Evolutionary conservation across 2,113 vertebrate genomes (phyloP), one percentile per base, ranked within the genome.

Genomic region (Pionites leucogaster): DNA sequence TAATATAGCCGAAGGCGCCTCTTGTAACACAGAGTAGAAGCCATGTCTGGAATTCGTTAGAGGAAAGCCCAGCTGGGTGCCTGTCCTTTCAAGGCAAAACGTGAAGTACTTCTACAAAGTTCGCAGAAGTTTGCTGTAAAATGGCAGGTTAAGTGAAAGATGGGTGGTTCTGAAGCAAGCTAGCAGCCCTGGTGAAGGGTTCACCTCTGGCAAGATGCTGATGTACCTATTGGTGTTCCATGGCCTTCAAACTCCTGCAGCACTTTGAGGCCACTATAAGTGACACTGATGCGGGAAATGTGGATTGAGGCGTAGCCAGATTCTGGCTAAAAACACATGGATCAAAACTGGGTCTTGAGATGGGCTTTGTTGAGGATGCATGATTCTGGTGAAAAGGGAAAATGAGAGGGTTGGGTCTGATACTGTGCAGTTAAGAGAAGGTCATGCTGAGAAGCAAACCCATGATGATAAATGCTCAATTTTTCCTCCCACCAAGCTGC

Each of bases 281-380:
- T 2, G 8, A 7, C 20, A 1, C 31, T 27, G 49, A 17, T 37
- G 35, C 15, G 52, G 78, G 41, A 83, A 49, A 7, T 10, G 2
- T 1, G 9, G n/a, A 8, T 7, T 13, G 44, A 39, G n/a, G 47
- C 2, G 2, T 46, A 6, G 3, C 14, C 52, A 41, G 65, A 3
- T 42, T 31, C 49, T 1, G 1, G 18, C 28, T 82, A 63, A 52
- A 63, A 52, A 31, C 19, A 20, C 35, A 4, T 5, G 37, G 12
- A 33, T 67, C n/a, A 60, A n/a, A 86, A 50, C 13, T 59, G 44
- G 17, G 31, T 60, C n/a, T 72, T 37, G 37, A 57, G 16, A 25
- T 74, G 39, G n/a, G 35, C 37, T 50, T 79, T 88, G 27, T 57
- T 70, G 55, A 47, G 55, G 72, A 64, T 25, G n/a, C 6, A 7